These are phyloP conservation scores for Bellardia bayeri DNA, from an alignment of 2,888 invertebrate genomes.

Conservation along the genomic window DNA sequence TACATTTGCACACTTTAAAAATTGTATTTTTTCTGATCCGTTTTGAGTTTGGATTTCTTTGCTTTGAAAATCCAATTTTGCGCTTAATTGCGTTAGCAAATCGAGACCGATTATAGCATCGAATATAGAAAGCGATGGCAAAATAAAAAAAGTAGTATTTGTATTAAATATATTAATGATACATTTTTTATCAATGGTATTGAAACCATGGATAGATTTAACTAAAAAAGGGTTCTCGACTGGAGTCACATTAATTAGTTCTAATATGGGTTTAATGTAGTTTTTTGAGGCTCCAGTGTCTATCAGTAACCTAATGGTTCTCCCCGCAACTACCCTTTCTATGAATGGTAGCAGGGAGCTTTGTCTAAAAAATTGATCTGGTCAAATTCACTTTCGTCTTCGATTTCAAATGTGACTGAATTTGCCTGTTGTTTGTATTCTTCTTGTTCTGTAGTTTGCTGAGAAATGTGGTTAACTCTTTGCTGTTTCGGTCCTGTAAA, in stretches of 20 bases:
- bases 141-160: conserved; percentile 66
- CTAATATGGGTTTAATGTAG: too few species aligned
- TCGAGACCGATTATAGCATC: conserved; percentile 73
- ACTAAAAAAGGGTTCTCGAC: conserved; percentile 9
- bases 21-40: conserved; percentile 37
- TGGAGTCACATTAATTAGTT: not conserved
- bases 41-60: conserved; percentile 25
- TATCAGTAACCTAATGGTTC: conserved; percentile 27
- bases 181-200: too few species aligned
- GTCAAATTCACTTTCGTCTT: not conserved
- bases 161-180: conserved; percentile 51
- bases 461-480: too few species aligned
- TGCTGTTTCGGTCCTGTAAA: too few species aligned
- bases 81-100: conserved; percentile 65
- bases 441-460: too few species aligned
- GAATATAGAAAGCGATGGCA: conserved; percentile 64
- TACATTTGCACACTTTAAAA: conserved; percentile 68
- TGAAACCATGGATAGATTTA: too few species aligned
- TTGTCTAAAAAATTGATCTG: conserved; percentile 61
- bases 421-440: too few species aligned
- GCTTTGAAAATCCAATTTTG: conserved; percentile 66
- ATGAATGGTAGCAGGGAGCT: conserved; percentile 22
- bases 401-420: too few species aligned
- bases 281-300: too few species aligned
- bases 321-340: conserved; percentile 50